Percentiles rank a stretch among this genome's conserved stretches.
phyloP scores from a whole-genome alignment of 2,113 vertebrate species.

The Dissostichus mawsoni region DNA sequence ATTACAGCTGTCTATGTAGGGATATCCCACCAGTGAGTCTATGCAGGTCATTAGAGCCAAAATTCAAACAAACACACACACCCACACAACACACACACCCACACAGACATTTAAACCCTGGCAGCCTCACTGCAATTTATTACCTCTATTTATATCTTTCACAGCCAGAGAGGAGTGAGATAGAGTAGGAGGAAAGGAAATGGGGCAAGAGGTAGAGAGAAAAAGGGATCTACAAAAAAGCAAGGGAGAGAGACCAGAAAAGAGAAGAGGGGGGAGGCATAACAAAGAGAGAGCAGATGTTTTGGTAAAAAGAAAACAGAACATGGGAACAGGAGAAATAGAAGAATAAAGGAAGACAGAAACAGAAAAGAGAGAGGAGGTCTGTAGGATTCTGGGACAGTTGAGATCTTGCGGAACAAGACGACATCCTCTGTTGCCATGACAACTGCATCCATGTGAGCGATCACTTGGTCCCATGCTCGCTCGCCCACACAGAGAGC shows the following conservation, averaged over 20 bases:
- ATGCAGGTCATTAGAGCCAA: slow-evolving; percentile 40
- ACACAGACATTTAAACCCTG: slow-evolving; percentile 39
- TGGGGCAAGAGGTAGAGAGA: slow-evolving; percentile 29
- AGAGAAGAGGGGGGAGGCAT: background rate
- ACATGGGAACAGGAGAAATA: slow-evolving; percentile 5
- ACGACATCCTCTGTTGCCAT: slow-evolving; percentile 80
- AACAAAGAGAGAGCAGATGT: background rate
- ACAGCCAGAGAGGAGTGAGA: slow-evolving; percentile 29
- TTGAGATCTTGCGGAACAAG: slow-evolving; percentile 60
- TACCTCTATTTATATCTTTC: slow-evolving; percentile 68
- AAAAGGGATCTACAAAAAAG: background rate
- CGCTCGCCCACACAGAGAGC: slow-evolving; percentile 55
- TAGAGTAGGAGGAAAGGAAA: slow-evolving; percentile 39
- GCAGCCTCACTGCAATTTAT: slow-evolving; percentile 52
- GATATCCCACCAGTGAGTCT: slow-evolving; percentile 33
- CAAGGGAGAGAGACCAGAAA: background rate
- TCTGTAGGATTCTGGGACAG: slow-evolving; percentile 69
- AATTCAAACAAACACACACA: slow-evolving; percentile 44
- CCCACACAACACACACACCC: slow-evolving; percentile 21
- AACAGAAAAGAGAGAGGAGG: slow-evolving; percentile 4
- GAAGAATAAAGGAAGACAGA: background rate
- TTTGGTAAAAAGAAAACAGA: slow-evolving; percentile 19
- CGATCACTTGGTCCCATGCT: slow-evolving; percentile 64
- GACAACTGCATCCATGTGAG: slow-evolving; percentile 76
- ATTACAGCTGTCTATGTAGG: slow-evolving; percentile 24